Evolutionary conservation across 2,113 vertebrate species (phyloP), one percentile per base, ranked within the genome.

Genomic region (Gobio gobio): DNA sequence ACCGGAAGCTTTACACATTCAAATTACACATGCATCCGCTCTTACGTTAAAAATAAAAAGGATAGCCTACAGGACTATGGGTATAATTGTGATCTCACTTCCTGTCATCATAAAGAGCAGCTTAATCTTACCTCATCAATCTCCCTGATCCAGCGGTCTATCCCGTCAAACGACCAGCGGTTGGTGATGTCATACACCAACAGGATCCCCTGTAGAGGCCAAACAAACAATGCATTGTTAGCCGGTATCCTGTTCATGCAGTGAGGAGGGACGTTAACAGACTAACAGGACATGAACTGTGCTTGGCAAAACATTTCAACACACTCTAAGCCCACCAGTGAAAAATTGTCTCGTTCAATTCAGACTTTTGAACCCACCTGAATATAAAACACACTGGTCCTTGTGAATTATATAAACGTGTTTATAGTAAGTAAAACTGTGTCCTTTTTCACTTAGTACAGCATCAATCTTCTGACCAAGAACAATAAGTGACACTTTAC

Each of bases 141-240:
- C 91, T 99, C 98, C 81, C 97, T 95, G 89, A 99, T 99, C 98
- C 98, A 99, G 5, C 98, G 94, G 90, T 99, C 97, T 84, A 99
- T 99, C 22, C 98, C 98, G 49, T 99, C 98, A 20, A 99, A 99
- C 22, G 98, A 99, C 98, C 98, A 99, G 86, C 95, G 95, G 78
- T 99, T 99, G 2, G 98, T 99, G 93, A 99, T 99, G 91, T 99
- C 98, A 0, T 99, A 99, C 2, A 99, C 98, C 72, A 99, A 93
- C 74, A 99, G 95, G 89, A 99, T 99, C n/a, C 98, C 98, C 98
- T 99, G 93, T 3, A 70, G 14, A 6, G 3, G 13, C 87, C 40
- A 73, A 88, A 66, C 78, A 80, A 87, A 78, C 54, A 72, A 3
- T 1, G 40, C 10, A 76, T 63, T 83, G 83, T 87, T 75, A 70